These are phyloP conservation scores for Pyrgilauda ruficollis DNA, from an alignment of 2,113 vertebrate genomes.

Conservation along the genomic window DNA sequence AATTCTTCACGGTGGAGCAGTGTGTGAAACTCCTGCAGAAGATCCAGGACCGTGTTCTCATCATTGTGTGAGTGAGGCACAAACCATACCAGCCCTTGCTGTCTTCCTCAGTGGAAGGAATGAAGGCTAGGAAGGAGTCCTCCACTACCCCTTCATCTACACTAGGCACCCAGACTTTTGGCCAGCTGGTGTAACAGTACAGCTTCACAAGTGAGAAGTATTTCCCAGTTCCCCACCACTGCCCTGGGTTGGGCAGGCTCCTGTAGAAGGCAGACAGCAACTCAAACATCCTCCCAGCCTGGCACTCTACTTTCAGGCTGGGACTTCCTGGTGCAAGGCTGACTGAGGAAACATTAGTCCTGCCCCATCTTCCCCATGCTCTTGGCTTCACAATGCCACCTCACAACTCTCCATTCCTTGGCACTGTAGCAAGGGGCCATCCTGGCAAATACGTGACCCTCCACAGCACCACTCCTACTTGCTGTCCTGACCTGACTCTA, in stretches of 20 bases:
- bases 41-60: conserved; percentile 75
- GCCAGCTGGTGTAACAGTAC: neutral
- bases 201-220: neutral
- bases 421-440: neutral
- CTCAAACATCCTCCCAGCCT: neutral
- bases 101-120: neutral
- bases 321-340: neutral
- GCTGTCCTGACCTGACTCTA: neutral
- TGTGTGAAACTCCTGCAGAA: conserved; percentile 48
- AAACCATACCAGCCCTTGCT: neutral
- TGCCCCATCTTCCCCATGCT: neutral
- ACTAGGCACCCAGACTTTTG: neutral
- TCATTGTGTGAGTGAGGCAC: conserved; percentile 77
- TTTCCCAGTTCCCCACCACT: neutral
- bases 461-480: neutral
- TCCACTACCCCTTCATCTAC: neutral
- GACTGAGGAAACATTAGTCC: neutral
- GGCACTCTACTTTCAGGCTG: neutral
- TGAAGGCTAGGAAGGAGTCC: neutral
- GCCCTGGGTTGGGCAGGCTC: neutral
- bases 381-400: neutral
- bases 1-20: conserved; percentile 63
- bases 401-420: neutral
- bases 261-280: neutral
- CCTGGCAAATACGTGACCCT: rapidly evolving